Percentiles rank a stretch among this genome's conserved stretches.
Conservation (phyloP, 1,140 invertebrate genomes). For the Reticulitermes speratus region DNA sequence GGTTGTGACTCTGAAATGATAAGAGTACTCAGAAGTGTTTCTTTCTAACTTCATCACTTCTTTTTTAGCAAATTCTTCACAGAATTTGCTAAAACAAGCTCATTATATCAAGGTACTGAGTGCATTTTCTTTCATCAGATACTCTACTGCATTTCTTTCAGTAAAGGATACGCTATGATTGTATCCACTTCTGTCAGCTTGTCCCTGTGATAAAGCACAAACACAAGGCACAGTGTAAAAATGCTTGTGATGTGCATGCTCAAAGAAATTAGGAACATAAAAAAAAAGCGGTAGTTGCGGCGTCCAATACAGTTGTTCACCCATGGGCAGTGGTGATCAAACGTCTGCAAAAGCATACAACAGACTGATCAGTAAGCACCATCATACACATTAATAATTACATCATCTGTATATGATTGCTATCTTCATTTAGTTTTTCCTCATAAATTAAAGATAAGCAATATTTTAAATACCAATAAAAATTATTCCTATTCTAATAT, state of each 20-base stretch:
- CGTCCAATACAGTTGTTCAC: constrained; percentile 99
- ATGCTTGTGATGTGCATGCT: constrained; percentile 97
- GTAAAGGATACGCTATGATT: constrained; percentile 90
- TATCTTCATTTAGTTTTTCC: too few relatives aligned
- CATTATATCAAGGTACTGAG: too few relatives aligned
- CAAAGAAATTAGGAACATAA: constrained; percentile 95
- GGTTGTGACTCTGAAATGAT: too few relatives aligned
- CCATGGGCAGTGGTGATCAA: constrained; percentile 99
- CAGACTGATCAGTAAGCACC: constrained; percentile 30
- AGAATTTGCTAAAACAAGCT: too few relatives aligned
- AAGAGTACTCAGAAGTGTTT: too few relatives aligned
- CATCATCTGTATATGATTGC: too few relatives aligned
- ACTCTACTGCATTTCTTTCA: background rate
- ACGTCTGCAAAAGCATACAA: constrained; percentile 75
- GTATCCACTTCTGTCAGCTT: constrained; percentile 75
- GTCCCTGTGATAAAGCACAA: constrained; percentile 83
- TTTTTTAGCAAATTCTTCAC: too few relatives aligned
- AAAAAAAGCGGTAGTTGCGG: constrained; percentile 97
- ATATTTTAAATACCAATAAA: too few relatives aligned
- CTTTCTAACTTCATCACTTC: too few relatives aligned
- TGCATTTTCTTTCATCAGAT: too few relatives aligned
- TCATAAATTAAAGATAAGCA: too few relatives aligned
- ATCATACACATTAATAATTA: constrained; percentile 23
- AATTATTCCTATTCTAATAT: too few relatives aligned
- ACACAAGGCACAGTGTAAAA: constrained; percentile 89